These are phyloP conservation scores for Muscina levida DNA, from an alignment of 2,888 invertebrate genomes.

Conservation along the genomic window DNA sequence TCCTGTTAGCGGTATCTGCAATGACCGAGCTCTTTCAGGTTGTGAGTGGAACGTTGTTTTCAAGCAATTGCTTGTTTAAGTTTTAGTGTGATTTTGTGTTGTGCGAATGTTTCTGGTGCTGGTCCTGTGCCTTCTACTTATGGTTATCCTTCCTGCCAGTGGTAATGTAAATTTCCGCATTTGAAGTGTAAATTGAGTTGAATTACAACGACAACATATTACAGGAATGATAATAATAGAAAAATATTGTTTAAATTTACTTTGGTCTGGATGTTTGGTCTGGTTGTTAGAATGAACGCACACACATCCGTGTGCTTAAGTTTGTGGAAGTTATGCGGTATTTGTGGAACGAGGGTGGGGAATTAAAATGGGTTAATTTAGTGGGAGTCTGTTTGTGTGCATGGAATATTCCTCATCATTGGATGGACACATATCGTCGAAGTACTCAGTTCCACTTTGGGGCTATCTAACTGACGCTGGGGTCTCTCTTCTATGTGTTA, in stretches of 20 bases:
- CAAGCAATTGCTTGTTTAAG: no score
- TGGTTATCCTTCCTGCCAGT: conserved; percentile 74
- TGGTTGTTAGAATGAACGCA: conserved; percentile 1
- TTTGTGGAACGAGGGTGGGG: not conserved
- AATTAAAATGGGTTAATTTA: no score
- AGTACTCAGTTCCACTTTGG: no score
- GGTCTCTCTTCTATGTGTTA: no score
- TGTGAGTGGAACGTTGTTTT: no score
- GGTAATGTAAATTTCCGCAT: conserved; percentile 76
- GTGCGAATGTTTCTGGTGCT: conserved; percentile 19
- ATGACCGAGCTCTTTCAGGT: no score
- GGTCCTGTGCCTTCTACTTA: conserved; percentile 49
- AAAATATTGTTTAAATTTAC: conserved; percentile 56
- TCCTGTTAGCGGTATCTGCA: no score
- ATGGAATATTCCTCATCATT: no score
- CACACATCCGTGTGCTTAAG: not conserved
- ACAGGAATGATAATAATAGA: conserved; percentile 29
- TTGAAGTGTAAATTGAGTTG: conserved; percentile 73
- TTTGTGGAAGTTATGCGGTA: not conserved
- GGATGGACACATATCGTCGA: no score
- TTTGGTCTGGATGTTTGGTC: conserved; percentile 19
- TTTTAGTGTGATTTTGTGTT: no score
- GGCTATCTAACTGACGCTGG: no score
- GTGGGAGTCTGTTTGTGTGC: no score
- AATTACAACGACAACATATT: not conserved